Percentiles rank a stretch among this genome's conserved stretches.
phyloP scores from a whole-genome alignment of 2,888 invertebrate species.

The Athalia rosae region DNA sequence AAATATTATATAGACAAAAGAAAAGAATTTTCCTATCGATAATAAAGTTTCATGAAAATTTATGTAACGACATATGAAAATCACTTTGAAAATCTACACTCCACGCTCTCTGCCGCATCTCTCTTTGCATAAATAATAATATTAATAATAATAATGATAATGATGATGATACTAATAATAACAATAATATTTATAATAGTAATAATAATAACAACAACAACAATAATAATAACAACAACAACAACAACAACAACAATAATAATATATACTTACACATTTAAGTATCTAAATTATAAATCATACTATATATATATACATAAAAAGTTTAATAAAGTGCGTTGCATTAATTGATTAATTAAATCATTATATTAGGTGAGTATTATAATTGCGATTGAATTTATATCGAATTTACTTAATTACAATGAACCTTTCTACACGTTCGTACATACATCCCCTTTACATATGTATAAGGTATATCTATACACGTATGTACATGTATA shows the following conservation, averaged over 20 bases:
- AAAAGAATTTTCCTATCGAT: conserved; percentile 33
- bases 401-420: conserved; percentile 71
- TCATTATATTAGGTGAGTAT: conserved; percentile 51
- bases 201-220: conserved; percentile 59
- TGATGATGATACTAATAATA: conserved; percentile 58
- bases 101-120: conserved; percentile 66
- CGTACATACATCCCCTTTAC: conserved; percentile 66
- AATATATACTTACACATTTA: conserved; percentile 52
- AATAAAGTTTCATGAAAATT: conserved; percentile 41
- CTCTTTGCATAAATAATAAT: conserved; percentile 69
- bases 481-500: conserved; percentile 47
- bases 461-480: conserved; percentile 47
- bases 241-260: conserved; percentile 49
- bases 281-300: conserved; percentile 43
- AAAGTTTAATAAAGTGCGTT: conserved; percentile 40
- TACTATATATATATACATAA: conserved; percentile 38
- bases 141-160: conserved; percentile 57
- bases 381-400: conserved; percentile 61
- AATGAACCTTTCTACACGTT: conserved; percentile 73
- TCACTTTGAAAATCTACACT: conserved; percentile 52
- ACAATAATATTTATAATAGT: conserved; percentile 59
- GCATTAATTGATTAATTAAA: conserved; percentile 50
- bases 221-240: conserved; percentile 57
- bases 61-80: conserved; percentile 51
- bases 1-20: conserved; percentile 22